phyloP scores from a whole-genome alignment of 2,888 invertebrate genomes.

The Allacma fusca region DNA sequence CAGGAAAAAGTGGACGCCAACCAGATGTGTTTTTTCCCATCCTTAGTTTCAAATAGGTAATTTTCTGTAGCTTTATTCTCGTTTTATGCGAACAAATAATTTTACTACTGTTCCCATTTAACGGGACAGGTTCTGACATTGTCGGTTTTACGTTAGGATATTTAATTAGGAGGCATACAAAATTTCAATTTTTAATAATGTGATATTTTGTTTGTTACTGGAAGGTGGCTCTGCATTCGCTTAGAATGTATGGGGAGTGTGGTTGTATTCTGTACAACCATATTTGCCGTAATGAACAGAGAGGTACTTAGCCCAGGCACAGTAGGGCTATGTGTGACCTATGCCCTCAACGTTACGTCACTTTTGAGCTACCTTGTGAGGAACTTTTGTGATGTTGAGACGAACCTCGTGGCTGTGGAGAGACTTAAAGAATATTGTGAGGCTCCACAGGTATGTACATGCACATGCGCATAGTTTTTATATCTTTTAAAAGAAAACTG shows the following conservation, averaged over 20 bases:
- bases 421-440: conserved; percentile 95
- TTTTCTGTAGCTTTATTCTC: conserved; percentile 84
- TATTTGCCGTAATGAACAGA: conserved; percentile 7
- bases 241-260: conserved; percentile 56
- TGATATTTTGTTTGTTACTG: not conserved
- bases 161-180: no score
- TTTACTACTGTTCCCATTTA: not conserved
- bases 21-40: not conserved
- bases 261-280: conserved; percentile 40
- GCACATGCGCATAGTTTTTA: no score
- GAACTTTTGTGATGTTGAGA: conserved; percentile 95
- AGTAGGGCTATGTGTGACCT: not conserved
- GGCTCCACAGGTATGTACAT: conserved; percentile 75
- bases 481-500: no score
- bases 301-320: not conserved
- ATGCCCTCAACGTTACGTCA: conserved; percentile 82
- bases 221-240: conserved; percentile 7
- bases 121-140: no score
- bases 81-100: not conserved
- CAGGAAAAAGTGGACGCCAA: no score
- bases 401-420: conserved; percentile 96
- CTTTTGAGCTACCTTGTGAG: conserved; percentile 94
- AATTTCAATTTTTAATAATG: conserved; percentile 67
- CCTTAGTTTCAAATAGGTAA: not conserved
- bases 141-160: conserved; percentile 88